phyloP scores from a whole-genome alignment of 2,888 invertebrate genomes.

The Himalopsyche japonica region DNA sequence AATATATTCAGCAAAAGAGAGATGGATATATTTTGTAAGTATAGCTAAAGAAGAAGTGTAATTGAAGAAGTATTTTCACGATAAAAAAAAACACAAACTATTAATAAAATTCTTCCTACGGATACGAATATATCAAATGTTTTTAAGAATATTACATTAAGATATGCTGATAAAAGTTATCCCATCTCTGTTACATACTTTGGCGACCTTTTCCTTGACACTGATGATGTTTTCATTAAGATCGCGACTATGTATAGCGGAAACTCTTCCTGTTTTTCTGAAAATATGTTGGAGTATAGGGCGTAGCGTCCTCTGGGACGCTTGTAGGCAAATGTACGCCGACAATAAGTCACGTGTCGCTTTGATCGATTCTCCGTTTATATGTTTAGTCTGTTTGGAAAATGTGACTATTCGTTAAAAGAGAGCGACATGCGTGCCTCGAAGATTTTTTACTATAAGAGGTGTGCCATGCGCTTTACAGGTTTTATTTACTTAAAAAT shows the following conservation, averaged over 20 bases:
- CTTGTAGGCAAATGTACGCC: background rate
- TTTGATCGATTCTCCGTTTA: constrained; percentile 8
- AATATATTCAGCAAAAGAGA: no score
- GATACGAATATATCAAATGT: no score
- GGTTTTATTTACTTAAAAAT: background rate
- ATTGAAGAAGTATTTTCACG: no score
- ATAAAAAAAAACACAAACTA: no score
- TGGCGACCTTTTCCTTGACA: no score
- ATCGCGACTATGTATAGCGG: background rate
- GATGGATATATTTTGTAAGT: no score
- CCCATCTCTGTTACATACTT: no score
- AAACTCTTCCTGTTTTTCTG: background rate
- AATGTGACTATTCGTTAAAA: constrained; percentile 6
- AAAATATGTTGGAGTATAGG: background rate
- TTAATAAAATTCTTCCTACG: no score
- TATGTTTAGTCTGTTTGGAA: constrained; percentile 1
- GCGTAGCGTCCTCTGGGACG: background rate
- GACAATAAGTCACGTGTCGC: constrained; percentile 12
- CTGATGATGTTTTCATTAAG: background rate
- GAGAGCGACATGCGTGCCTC: background rate
- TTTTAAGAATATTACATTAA: no score
- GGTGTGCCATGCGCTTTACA: background rate
- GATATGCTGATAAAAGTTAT: no score
- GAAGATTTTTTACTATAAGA: background rate
- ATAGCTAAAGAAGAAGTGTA: no score